phyloP scores from a whole-genome alignment of 2,797 vertebrate species.

The Galago senegalensis region DNA sequence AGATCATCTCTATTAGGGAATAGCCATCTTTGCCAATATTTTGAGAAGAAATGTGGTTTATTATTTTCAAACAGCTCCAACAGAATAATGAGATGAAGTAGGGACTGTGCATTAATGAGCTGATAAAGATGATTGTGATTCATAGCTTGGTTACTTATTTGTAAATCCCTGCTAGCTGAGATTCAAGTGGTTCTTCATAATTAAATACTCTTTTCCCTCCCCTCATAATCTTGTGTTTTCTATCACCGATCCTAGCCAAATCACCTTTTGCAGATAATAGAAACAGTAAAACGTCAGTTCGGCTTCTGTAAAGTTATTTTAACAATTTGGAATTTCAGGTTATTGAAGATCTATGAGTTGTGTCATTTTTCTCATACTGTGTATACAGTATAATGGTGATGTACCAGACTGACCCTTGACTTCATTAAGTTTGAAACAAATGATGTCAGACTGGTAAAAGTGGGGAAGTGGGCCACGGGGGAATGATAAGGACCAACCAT shows the following conservation, averaged over 20 bases:
- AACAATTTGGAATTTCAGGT: slow-evolving; percentile 39
- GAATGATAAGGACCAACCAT: neutral
- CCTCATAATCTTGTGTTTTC: slow-evolving; percentile 26
- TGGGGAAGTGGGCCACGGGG: neutral
- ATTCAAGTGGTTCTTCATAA: slow-evolving; percentile 62
- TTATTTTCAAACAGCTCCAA: slow-evolving; percentile 67
- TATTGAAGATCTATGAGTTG: slow-evolving; percentile 2
- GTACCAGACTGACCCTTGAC: neutral
- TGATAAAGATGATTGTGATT: slow-evolving; percentile 61
- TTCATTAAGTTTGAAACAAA: slow-evolving; percentile 52
- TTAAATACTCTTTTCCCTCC: neutral
- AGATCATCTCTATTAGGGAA: slow-evolving; percentile 68
- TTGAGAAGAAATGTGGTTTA: slow-evolving; percentile 62
- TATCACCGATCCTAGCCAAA: slow-evolving; percentile 39
- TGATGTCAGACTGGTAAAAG: neutral
- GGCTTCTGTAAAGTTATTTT: slow-evolving; percentile 40
- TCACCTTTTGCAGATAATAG: slow-evolving; percentile 44
- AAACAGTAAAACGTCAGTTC: slow-evolving; percentile 32
- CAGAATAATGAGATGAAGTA: slow-evolving; percentile 45
- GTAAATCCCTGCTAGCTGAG: slow-evolving; percentile 61
- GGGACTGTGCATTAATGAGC: slow-evolving; percentile 31
- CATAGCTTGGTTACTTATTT: slow-evolving; percentile 67
- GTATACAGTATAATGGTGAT: neutral
- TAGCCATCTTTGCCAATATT: slow-evolving; percentile 71
- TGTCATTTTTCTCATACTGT: slow-evolving; percentile 9